Evolutionary conservation across 92 coral and sea anemone genomes (phyloP), one percentile per base, ranked within the genome.

Genomic region (Epizoanthus ramosus): DNA sequence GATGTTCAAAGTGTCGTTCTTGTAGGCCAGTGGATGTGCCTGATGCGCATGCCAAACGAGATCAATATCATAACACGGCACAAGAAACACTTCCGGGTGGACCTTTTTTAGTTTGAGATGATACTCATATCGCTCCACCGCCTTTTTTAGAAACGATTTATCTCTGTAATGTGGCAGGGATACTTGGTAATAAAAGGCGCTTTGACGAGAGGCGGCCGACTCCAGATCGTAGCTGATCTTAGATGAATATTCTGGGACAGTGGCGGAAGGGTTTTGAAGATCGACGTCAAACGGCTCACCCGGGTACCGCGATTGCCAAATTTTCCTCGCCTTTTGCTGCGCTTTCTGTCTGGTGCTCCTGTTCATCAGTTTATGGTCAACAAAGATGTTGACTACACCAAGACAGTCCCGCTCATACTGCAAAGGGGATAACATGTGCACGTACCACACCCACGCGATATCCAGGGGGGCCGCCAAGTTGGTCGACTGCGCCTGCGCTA

Each of bases 41-140:
- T 74, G 91, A 79, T 93, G 97, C 37, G 89, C 92, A 61, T 88
- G 91, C 97, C 97, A 93, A 64, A 93, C 68, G 17, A 93, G 94
- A 73, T 91, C 92, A 50, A 88, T 85, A 80, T 93, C 97, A 59
- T 83, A 86, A 88, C 95, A 88, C 35, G 97, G 91, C 13, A 88
- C 95, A 57, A 89, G 76, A 28, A 89, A 87, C 54, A 80, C 71
- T 1, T 86, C 84, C 0, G 93, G 95, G 74, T 91, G 83, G 61
- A 85, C 63, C 71, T 81, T 80, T 43, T 88, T 93, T 3, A 93
- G 84, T 68, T 80, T 73, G 57, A 91, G 84, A 72, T 90, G 92
- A 22, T 88, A 88, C 50, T 88, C 79, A 65, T 93, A 93, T 3
- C 97, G 90, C 57, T 87, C 92, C 31, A 92, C 73, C 10, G 97